Evolutionary conservation across 2,113 vertebrate genomes (phyloP).

Genomic region (Empidonax alnorum): DNA sequence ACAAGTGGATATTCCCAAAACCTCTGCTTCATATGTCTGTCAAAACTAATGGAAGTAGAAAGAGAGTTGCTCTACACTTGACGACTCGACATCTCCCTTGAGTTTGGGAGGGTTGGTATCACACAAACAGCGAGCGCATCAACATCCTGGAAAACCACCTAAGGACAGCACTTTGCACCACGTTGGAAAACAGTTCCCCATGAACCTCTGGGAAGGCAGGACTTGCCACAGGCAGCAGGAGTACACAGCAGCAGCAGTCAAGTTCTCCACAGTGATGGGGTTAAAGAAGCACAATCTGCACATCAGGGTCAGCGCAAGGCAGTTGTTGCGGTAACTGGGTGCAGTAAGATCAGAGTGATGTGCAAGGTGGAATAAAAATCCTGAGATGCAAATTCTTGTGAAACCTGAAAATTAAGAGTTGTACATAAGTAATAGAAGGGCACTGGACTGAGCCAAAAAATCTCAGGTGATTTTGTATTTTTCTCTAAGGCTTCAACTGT

Average conservation of each 20-base stretch:
- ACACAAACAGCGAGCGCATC: neutral
- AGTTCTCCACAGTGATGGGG: conserved; percentile 68
- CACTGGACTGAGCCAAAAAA: neutral
- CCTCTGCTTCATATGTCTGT: conserved; percentile 45
- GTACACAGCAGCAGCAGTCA: conserved; percentile 64
- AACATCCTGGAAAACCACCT: conserved; percentile 22
- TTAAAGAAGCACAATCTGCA: neutral
- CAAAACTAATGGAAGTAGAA: conserved; percentile 72
- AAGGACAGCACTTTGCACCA: conserved; percentile 53
- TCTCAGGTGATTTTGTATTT: neutral
- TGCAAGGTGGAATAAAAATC: neutral
- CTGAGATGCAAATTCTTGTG: neutral
- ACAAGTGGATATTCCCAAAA: neutral
- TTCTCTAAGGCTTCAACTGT: neutral
- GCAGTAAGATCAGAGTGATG: neutral
- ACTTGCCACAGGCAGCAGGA: conserved; percentile 72
- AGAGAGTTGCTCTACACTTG: conserved; percentile 65
- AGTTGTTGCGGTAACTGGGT: neutral
- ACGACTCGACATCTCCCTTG: conserved; percentile 71
- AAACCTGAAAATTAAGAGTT: neutral
- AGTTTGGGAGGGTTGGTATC: neutral
- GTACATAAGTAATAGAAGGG: neutral
- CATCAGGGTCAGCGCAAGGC: neutral
- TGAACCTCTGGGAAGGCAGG: conserved; percentile 70
- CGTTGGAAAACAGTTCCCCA: conserved; percentile 70